These are phyloP conservation scores for Notodonta ziczac DNA, from an alignment of 2,888 invertebrate species.

Conservation along the genomic window DNA sequence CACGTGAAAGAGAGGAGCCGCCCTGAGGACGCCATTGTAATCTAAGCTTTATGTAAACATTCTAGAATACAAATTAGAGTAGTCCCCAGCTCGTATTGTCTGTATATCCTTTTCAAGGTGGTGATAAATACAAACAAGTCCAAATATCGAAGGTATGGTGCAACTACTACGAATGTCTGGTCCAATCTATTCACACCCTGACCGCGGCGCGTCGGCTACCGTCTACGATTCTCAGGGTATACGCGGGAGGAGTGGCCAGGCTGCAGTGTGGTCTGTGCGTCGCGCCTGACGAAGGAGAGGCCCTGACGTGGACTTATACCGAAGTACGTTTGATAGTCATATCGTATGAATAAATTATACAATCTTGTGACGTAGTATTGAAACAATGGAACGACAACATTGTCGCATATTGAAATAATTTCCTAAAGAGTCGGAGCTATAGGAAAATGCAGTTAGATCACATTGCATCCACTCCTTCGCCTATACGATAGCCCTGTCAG, in stretches of 20 bases:
- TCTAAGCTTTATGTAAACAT: too few relatives aligned
- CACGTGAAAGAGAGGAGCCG: too few relatives aligned
- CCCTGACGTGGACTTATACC: conserved; percentile 57
- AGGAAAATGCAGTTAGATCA: too few relatives aligned
- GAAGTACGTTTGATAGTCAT: conserved; percentile 63
- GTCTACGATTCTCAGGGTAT: conserved; percentile 59
- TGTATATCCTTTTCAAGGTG: conserved; percentile 26
- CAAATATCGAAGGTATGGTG: conserved; percentile 64
- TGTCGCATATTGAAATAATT: too few relatives aligned
- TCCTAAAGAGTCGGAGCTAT: too few relatives aligned
- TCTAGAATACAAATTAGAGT: too few relatives aligned
- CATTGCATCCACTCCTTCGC: too few relatives aligned
- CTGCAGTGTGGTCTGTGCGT: conserved; percentile 71
- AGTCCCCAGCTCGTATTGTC: background rate
- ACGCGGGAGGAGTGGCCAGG: conserved; percentile 75
- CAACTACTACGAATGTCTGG: conserved; percentile 81
- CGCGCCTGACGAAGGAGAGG: conserved; percentile 70
- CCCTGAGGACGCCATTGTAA: too few relatives aligned
- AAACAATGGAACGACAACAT: too few relatives aligned
- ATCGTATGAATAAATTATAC: too few relatives aligned
- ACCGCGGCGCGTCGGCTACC: conserved; percentile 55
- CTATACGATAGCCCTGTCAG: too few relatives aligned
- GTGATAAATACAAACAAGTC: conserved; percentile 40
- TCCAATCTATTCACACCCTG: conserved; percentile 47
- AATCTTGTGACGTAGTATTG: too few relatives aligned